Evolutionary conservation across 1,140 invertebrate genomes (phyloP).

Genomic region (Drosophila persimilis): DNA sequence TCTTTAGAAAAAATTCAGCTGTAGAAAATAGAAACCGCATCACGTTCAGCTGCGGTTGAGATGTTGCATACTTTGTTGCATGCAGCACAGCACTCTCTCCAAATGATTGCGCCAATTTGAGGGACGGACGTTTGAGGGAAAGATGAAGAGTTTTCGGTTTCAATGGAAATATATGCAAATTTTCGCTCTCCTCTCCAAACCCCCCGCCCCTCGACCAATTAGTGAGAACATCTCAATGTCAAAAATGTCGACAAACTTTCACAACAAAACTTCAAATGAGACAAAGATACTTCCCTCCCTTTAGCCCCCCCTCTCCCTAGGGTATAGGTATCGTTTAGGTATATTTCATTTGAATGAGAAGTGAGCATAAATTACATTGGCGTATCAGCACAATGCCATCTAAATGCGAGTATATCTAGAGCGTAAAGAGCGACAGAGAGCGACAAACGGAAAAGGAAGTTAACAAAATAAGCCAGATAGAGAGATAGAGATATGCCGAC

Average conservation of each 20-base stretch:
- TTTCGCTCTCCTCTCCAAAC: no score
- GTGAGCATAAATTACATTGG: constrained; percentile 70
- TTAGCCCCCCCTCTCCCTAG: no score
- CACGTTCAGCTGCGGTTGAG: constrained; percentile 62
- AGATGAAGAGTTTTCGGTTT: constrained; percentile 23
- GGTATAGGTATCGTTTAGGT: constrained; percentile 16
- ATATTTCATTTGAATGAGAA: constrained; percentile 76
- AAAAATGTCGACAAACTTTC: constrained; percentile 40
- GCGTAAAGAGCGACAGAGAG: constrained; percentile 60
- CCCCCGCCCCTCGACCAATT: constrained; percentile 26
- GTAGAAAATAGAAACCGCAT: constrained; percentile 58
- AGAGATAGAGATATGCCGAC: constrained; percentile 69
- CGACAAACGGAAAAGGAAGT: constrained; percentile 74
- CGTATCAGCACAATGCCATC: constrained; percentile 66
- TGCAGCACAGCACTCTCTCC: constrained; percentile 21
- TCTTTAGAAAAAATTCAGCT: constrained; percentile 44
- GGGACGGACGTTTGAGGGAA: constrained; percentile 17
- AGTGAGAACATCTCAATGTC: constrained; percentile 43
- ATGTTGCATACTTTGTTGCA: constrained; percentile 70
- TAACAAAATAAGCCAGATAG: constrained; percentile 81
- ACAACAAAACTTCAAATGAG: constrained; percentile 16
- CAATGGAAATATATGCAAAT: constrained; percentile 7
- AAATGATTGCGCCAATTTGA: constrained; percentile 68
- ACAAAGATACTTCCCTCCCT: no score
- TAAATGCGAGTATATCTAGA: constrained; percentile 46